A percentile compares a stretch with the other conserved stretches of the same genome.
These are phyloP conservation scores for Zaprionus inermis DNA, from an alignment of 1,140 invertebrate species.

Conservation along the genomic window DNA sequence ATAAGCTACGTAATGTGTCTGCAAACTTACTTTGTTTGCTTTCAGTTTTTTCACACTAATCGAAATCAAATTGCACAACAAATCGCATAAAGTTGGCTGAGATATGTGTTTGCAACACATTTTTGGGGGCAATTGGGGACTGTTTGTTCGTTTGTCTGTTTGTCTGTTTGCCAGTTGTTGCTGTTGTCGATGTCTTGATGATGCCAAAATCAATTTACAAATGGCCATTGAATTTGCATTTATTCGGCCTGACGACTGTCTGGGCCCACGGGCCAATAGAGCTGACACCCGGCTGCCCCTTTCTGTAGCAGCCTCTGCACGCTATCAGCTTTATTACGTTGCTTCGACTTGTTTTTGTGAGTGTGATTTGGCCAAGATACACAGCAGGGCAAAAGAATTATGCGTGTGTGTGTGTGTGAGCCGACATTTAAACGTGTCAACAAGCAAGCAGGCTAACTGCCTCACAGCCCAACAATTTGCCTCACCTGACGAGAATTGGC, in stretches of 20 bases:
- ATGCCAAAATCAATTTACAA: slow-evolving; percentile 74
- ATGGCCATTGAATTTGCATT: slow-evolving; percentile 72
- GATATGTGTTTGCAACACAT: slow-evolving; percentile 10
- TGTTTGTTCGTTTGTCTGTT: not conserved
- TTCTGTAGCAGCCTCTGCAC: not conserved
- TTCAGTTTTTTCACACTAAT: slow-evolving; percentile 1
- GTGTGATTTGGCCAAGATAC: slow-evolving; percentile 66
- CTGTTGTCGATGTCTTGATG: slow-evolving; percentile 36
- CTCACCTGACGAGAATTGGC: slow-evolving; percentile 47
- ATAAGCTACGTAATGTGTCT: not conserved
- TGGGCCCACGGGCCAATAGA: not conserved
- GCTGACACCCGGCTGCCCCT: not conserved
- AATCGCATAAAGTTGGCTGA: slow-evolving; percentile 1
- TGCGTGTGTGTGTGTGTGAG: slow-evolving; percentile 46
- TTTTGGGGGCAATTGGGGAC: not conserved
- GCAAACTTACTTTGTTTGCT: not conserved
- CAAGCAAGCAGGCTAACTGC: slow-evolving; percentile 70
- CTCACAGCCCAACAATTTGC: slow-evolving; percentile 28
- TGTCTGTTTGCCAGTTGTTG: not conserved
- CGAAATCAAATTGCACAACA: slow-evolving; percentile 11
- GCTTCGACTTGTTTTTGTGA: slow-evolving; percentile 62
- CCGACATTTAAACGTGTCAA: slow-evolving; percentile 76
- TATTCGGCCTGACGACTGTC: slow-evolving; percentile 13
- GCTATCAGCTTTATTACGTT: slow-evolving; percentile 71
- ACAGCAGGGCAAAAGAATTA: slow-evolving; percentile 23